These are phyloP conservation scores for Pseudonaja textilis DNA, from an alignment of 2,113 vertebrate species.

Conservation along the genomic window DNA sequence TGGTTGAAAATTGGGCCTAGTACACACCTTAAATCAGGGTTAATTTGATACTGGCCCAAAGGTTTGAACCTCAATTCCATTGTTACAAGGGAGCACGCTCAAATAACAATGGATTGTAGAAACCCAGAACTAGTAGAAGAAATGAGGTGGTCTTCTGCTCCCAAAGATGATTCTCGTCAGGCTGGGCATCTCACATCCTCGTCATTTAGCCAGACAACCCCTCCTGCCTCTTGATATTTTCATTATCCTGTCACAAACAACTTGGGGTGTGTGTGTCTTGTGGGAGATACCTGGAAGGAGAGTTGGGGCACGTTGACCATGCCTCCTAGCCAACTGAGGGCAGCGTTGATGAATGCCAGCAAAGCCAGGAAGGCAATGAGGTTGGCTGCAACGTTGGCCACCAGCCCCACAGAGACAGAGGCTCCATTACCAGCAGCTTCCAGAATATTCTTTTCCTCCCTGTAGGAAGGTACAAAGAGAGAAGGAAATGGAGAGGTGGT, in stretches of 20 bases:
- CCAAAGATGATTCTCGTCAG: background rate
- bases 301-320: conserved; percentile 83
- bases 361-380: conserved; percentile 89
- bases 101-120: background rate
- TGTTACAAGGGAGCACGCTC: background rate
- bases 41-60: background rate
- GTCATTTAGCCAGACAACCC: background rate
- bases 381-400: conserved; percentile 89
- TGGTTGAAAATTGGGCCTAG: background rate
- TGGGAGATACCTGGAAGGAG: conserved; percentile 82
- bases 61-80: background rate
- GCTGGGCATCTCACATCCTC: background rate
- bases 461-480: conserved; percentile 47
- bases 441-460: conserved; percentile 85
- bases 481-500: background rate
- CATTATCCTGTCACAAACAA: background rate
- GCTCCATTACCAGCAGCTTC: conserved; percentile 90
- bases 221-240: background rate
- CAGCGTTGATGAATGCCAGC: conserved; percentile 83
- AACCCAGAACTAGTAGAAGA: background rate
- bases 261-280: background rate
- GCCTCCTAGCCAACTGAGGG: conserved; percentile 82
- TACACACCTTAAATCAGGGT: background rate
- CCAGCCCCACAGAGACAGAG: conserved; percentile 76
- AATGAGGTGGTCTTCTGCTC: background rate